Percentiles rank a stretch among this genome's conserved stretches.
phyloP scores from a whole-genome alignment of 2,797 vertebrate genomes.

The Capromys pilorides region DNA sequence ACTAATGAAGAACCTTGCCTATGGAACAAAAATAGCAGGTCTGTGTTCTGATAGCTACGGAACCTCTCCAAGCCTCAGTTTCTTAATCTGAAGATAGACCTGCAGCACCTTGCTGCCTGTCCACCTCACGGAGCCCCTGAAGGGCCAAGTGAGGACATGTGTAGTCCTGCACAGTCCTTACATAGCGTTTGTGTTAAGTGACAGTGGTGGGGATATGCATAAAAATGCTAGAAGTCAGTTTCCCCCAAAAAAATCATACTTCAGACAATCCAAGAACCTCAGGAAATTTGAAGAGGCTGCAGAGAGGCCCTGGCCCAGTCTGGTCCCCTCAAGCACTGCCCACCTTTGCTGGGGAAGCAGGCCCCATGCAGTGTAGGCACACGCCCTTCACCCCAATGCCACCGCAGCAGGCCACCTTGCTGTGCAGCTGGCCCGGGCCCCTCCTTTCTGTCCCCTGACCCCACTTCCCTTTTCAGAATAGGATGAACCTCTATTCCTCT shows the following conservation, averaged over 20 bases:
- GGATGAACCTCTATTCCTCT: neutral
- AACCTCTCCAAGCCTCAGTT: constrained; percentile 40
- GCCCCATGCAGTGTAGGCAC: neutral
- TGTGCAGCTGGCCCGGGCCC: neutral
- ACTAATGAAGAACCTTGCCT: constrained; percentile 6
- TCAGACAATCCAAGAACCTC: neutral
- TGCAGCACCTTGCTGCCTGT: neutral
- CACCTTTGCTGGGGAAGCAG: neutral
- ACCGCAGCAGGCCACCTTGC: neutral
- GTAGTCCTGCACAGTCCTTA: neutral
- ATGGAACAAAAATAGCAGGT: neutral
- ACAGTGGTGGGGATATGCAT: neutral
- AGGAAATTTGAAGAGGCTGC: neutral
- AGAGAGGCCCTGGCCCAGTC: neutral
- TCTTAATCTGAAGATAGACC: neutral
- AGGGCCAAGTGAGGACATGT: no score
- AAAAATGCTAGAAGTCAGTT: constrained; percentile 12
- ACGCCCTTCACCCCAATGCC: neutral
- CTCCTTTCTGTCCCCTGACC: neutral
- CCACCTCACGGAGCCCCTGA: no score
- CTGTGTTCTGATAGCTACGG: neutral
- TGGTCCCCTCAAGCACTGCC: neutral
- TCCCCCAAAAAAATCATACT: neutral
- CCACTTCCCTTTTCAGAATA: neutral
- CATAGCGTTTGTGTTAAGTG: neutral